phyloP scores from a whole-genome alignment of 2,113 vertebrate species.

The Aldabrachelys gigantea region DNA sequence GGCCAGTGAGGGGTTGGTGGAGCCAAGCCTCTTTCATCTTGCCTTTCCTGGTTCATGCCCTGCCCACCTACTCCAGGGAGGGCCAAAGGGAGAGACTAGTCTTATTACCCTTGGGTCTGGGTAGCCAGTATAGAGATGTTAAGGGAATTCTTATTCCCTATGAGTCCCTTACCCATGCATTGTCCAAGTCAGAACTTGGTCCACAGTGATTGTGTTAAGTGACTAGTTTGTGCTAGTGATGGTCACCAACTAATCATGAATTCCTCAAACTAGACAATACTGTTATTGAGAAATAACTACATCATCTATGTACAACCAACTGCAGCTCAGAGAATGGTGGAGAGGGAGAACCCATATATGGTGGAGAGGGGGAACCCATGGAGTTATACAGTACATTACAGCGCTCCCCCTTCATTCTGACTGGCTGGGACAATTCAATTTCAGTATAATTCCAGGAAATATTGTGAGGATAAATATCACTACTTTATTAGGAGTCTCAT shows the following conservation, averaged over 20 bases:
- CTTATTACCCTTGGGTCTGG: neutral
- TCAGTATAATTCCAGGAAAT: neutral
- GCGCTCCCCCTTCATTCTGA: neutral
- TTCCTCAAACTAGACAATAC: neutral
- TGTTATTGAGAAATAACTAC: neutral
- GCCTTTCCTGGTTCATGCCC: neutral
- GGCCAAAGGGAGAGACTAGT: neutral
- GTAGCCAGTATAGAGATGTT: neutral
- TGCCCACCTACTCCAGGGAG: neutral
- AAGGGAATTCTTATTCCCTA: neutral
- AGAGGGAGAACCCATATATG: neutral
- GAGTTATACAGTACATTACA: neutral
- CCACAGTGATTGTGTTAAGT: neutral
- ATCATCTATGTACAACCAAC: neutral
- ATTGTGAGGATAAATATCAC: neutral
- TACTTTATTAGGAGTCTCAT: neutral
- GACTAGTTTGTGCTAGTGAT: neutral
- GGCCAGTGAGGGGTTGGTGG: rapidly evolving
- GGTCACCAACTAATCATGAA: neutral
- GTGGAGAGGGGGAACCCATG: neutral
- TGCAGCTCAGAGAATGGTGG: neutral
- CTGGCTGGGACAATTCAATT: neutral
- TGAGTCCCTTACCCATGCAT: neutral
- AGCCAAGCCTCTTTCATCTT: rapidly evolving
- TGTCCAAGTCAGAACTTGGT: neutral